Evolutionary conservation across 2,888 invertebrate species (phyloP), one percentile per base, ranked within the genome.

Genomic region (Rhagonycha lutea): DNA sequence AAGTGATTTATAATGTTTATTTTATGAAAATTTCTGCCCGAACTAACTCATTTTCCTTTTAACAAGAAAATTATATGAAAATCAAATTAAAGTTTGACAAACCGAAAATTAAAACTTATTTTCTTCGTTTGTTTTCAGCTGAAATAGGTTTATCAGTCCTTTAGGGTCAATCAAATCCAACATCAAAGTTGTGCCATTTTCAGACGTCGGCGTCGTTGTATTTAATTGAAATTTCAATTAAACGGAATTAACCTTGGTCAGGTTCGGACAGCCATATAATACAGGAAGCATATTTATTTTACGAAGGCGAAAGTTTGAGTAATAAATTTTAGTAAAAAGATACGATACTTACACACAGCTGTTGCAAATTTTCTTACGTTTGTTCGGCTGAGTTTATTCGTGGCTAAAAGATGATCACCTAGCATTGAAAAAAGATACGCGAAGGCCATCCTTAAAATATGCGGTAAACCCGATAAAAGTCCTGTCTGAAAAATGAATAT

Each of bases 321-420:
- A 9, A 28, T 9, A 28, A 28, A 32, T 4, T 26, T 26, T 7
- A 26, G 26, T 26, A 7, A 32, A 32, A 32, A 32, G 12, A 18
- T 63, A 61, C 14, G 62, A 63, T 75, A 87, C 90, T 89, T 88
- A 89, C 92, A 91, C 24, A 91, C 84, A 18, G 89, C 88, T 0
- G 91, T 91, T 0, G 92, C 93, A 74, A 93, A 80, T 84, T 93
- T 93, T 65, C 93, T 88, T 0, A 93, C 91, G 82, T 91, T 91
- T 0, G 92, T 91, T 63, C 91, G 86, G 24, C 89, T 89, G 88
- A 93, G 88, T 82, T 88, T 90, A 69, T 91, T 88, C 4, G 89
- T 89, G 29, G 88, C 88, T 10, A 93, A 85, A 28, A 92, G 85
- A 85, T 90, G 91, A 82, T 93, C 93, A 10, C 91, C 90, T 63